Evolutionary conservation across 1,140 invertebrate genomes (phyloP).

Genomic region (Piezodorus guildinii): DNA sequence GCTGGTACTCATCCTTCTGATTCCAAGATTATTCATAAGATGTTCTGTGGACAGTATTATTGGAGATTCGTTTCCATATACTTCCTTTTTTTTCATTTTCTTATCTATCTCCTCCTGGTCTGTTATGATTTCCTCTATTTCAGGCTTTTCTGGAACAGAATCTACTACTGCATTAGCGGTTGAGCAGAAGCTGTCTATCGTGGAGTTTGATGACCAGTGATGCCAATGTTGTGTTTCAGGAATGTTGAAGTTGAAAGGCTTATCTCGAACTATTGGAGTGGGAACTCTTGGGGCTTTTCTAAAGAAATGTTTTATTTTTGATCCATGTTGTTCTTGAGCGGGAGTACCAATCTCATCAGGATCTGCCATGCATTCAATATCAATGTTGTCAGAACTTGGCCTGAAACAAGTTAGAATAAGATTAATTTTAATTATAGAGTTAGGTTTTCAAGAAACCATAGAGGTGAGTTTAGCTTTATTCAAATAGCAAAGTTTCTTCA

Average conservation of each 20-base stretch:
- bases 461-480: too few relatives aligned
- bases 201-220: slow-evolving; percentile 22
- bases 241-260: not conserved
- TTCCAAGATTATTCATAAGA: not conserved
- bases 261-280: not conserved
- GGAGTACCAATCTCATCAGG: slow-evolving; percentile 11
- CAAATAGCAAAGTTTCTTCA: too few relatives aligned
- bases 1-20: slow-evolving; percentile 20
- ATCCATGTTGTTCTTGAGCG: not conserved
- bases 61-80: not conserved
- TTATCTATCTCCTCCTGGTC: not conserved
- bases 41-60: not conserved
- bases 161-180: slow-evolving; percentile 5
- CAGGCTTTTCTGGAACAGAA: not conserved
- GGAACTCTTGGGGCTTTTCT: not conserved
- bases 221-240: slow-evolving; percentile 5
- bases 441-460: too few relatives aligned
- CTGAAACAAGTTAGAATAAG: slow-evolving; percentile 12
- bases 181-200: slow-evolving; percentile 25
- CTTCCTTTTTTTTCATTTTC: not conserved
- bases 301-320: not conserved
- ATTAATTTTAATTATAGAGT: not conserved
- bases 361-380: slow-evolving; percentile 8
- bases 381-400: slow-evolving; percentile 17
- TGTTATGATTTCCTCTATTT: not conserved